Evolutionary conservation across 2,888 invertebrate genomes (phyloP), one percentile per base, ranked within the genome.

Genomic region (Encarsia formosa): DNA sequence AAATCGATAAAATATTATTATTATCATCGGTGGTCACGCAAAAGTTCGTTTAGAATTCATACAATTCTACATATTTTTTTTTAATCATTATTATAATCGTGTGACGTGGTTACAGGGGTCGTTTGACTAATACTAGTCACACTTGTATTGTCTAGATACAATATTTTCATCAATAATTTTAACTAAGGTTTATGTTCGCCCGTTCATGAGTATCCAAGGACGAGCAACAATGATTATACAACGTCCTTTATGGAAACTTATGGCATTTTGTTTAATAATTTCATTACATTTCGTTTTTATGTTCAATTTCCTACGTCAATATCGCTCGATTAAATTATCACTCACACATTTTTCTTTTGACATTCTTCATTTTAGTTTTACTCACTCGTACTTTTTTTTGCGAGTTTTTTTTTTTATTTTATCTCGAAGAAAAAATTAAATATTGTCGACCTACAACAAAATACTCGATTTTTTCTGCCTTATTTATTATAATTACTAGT

Each of bases 71-170:
- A 49, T n/a, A n/a, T n/a, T n/a, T n/a, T n/a, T n/a, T n/a, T n/a
- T n/a, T n/a, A n/a, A n/a, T 39, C 44, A 53, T 35, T 41, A 53
- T 56, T 44, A 47, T 46, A 49, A 52, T 41, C 34, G 56, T 56
- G 56, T 56, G 53, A 56, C 56, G 50, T 45, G 53, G 44, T 56
- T 53, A 56, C 39, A 49, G 24, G 47, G 49, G 43, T 56, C 56
- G 52, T 43, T 55, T 44, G 59, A 63, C 60, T 63, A 60, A 63
- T 59, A 60, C 61, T 63, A 63, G 59, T 59, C 59, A 54, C 52
- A 59, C 57, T n/a, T 22, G 35, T 61, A 60, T 63, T 61, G 62
- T 63, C 60, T 60, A 57, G 46, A 40, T 23, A 37, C 51, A 47
- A 52, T 31, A 35, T 45, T 45, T 37, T 44, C 41, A 20, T 48